Evolutionary conservation across 2,113 vertebrate species (phyloP), one percentile per base, ranked within the genome.

Genomic region (Craseonycteris thonglongyai): DNA sequence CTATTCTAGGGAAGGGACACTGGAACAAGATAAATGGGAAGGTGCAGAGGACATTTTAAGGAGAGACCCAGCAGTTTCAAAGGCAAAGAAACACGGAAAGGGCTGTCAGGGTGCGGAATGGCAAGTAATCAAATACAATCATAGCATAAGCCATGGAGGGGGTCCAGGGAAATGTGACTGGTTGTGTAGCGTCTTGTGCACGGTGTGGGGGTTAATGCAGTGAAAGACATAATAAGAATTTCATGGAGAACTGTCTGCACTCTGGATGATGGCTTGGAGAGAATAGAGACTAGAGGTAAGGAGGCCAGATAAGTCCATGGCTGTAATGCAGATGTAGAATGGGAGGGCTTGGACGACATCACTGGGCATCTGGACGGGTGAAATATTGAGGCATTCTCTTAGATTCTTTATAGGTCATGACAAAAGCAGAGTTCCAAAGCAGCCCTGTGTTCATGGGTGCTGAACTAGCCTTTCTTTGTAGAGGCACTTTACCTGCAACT

Each of bases 161-260:
- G 59, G 30, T n/a, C 24, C 3, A 0, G 40, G 15, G 24, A 30
- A 59, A 4, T 12, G 45, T 30, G 49, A 26, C 28, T 24, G 11
- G 15, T 42, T 9, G 1, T 8, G 54, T 45, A 49, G 58, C n/a
- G 61, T 15, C 71, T 58, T 7, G 18, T 13, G 30, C 33, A 0
- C 0, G 2, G 2, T 30, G 19, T 40, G 33, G 58, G 38, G 19
- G 26, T 65, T 80, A 74, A 6, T 5, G 28, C 45, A 1, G 22
- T 15, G 42, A 11, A 40, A 72, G 56, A 59, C 21, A 7, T n/a
- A 33, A 3, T 40, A 9, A 2, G 16, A 42, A 35, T 28, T 79
- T 74, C 84, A 51, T 51, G 61, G 26, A 18, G 33, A 2, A 28
- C 18, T 35, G 6, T 21, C 5, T 40, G 59, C 59, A 24, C 21